Conservation (phyloP, 2,113 vertebrate species). For the Trematocara stigmaticum region DNA sequence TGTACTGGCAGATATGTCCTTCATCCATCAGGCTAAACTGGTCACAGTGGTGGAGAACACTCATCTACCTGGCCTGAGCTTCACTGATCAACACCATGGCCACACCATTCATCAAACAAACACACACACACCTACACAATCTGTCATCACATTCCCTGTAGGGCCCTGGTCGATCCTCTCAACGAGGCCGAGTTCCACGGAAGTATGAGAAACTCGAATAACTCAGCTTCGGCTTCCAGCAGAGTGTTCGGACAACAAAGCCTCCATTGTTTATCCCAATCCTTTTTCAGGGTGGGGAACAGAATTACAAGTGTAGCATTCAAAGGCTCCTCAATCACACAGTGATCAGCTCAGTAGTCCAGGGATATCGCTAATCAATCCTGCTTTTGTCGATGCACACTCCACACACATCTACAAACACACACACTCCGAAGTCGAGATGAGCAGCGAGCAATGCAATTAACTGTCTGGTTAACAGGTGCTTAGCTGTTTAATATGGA, state of each 20-base stretch:
- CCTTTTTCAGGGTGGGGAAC: slow-evolving; percentile 9
- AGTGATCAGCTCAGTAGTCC: slow-evolving; percentile 48
- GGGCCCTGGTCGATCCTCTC: background rate
- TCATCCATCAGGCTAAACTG: slow-evolving; percentile 70
- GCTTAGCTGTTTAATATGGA: slow-evolving; percentile 66
- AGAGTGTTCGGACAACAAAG: slow-evolving; percentile 23
- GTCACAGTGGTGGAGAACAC: slow-evolving; percentile 55
- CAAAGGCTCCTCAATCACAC: slow-evolving; percentile 48
- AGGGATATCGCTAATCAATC: slow-evolving; percentile 57
- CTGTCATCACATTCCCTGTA: slow-evolving; percentile 27
- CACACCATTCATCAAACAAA: slow-evolving; percentile 45
- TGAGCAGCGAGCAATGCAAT: slow-evolving; percentile 58
- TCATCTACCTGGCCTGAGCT: slow-evolving; percentile 65
- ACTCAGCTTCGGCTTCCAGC: slow-evolving; percentile 12
- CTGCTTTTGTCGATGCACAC: slow-evolving; percentile 30
- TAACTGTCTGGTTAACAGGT: slow-evolving; percentile 69
- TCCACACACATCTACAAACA: background rate
- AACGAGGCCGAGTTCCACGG: slow-evolving; percentile 2
- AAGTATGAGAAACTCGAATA: slow-evolving; percentile 26
- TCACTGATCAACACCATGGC: slow-evolving; percentile 54
- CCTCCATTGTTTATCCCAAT: slow-evolving; percentile 18
- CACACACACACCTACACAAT: slow-evolving; percentile 1
- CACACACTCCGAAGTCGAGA: background rate
- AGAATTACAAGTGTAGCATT: slow-evolving; percentile 47
- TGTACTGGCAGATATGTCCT: slow-evolving; percentile 70